These are phyloP conservation scores for Sturnira hondurensis DNA, from an alignment of 2,113 vertebrate genomes.

Conservation along the genomic window DNA sequence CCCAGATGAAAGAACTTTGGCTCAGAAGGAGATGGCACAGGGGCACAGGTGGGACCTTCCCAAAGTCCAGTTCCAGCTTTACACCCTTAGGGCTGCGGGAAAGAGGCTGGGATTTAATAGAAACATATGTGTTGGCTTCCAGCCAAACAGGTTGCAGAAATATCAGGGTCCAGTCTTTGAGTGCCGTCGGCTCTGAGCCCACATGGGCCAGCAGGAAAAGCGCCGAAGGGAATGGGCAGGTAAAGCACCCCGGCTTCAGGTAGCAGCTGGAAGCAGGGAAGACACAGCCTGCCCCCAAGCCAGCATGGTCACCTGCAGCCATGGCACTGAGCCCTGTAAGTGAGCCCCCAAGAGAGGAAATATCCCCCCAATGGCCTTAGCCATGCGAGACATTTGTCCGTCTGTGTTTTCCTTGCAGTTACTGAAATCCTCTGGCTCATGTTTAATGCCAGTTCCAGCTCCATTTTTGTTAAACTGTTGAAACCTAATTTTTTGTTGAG, in stretches of 20 bases:
- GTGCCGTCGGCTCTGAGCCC: fast-evolving
- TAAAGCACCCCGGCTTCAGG: fast-evolving
- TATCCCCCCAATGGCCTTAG: not conserved
- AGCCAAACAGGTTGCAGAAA: not conserved
- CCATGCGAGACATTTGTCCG: constrained; percentile 41
- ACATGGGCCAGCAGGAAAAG: fast-evolving
- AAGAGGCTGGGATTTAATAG: fast-evolving
- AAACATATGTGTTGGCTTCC: not conserved
- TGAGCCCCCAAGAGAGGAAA: constrained; percentile 23
- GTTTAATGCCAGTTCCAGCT: constrained; percentile 13
- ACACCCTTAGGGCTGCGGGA: fast-evolving
- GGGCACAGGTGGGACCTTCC: not conserved
- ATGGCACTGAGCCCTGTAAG: not conserved
- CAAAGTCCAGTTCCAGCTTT: not conserved
- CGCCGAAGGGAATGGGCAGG: fast-evolving
- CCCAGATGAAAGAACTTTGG: not conserved
- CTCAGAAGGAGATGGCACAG: not conserved
- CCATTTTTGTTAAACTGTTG: constrained; percentile 66
- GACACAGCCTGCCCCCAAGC: fast-evolving
- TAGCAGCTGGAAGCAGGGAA: fast-evolving
- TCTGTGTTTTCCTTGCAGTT: constrained; percentile 66
- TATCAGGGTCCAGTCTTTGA: fast-evolving
- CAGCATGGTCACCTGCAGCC: not conserved
- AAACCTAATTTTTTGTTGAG: constrained; percentile 67
- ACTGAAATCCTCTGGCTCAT: constrained; percentile 65